A percentile compares a stretch with the other conserved stretches of the same genome.
phyloP scores from a whole-genome alignment of 2,797 vertebrate genomes.

The Molossus alvarezi region DNA sequence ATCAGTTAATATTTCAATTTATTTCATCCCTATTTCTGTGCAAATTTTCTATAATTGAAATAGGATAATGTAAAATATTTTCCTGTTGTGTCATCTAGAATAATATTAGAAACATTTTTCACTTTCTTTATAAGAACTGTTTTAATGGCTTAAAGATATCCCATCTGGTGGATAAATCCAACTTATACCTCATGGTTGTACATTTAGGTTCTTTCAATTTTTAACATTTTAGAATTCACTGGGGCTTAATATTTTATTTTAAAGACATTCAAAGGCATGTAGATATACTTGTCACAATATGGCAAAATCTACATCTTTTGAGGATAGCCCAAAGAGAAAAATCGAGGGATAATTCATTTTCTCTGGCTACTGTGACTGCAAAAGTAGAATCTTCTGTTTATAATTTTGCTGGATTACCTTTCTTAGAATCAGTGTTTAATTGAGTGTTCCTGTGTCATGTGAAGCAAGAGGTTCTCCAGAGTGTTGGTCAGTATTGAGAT shows the following conservation, averaged over 20 bases:
- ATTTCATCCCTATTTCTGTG: background rate
- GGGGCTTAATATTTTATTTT: slow-evolving; percentile 24
- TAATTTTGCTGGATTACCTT: background rate
- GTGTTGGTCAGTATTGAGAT: background rate
- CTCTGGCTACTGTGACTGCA: background rate
- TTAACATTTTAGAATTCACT: slow-evolving; percentile 37
- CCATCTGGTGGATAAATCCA: background rate
- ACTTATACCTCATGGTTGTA: background rate
- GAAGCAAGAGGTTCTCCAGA: background rate
- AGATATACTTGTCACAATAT: slow-evolving; percentile 10
- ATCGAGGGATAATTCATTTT: slow-evolving; percentile 11
- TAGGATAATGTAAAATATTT: background rate
- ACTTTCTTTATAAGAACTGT: background rate
- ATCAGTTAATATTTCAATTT: background rate
- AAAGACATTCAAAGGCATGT: slow-evolving; percentile 30
- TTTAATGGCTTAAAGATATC: background rate
- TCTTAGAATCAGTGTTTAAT: background rate
- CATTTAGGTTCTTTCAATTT: slow-evolving; percentile 54
- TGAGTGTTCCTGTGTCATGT: background rate
- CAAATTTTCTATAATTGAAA: background rate
- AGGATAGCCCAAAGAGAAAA: background rate
- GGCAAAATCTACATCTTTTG: background rate
- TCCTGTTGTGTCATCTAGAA: background rate
- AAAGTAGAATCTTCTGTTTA: slow-evolving; percentile 22
- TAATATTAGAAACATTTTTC: slow-evolving; percentile 4